Conservation (phyloP, 2,113 vertebrate species). For the Tragelaphus scriptus region DNA sequence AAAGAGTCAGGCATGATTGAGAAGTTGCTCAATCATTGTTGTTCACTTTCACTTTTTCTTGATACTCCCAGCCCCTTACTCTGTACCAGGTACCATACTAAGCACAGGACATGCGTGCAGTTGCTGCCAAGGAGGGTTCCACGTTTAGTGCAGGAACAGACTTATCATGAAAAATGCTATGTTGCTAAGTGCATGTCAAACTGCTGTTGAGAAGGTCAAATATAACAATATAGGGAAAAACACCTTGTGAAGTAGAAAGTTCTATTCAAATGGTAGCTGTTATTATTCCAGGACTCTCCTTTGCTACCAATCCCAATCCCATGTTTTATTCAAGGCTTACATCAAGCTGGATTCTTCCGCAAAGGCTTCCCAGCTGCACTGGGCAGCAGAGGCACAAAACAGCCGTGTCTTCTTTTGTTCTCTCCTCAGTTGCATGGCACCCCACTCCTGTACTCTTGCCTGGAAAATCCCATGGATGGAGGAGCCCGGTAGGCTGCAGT, state of each 20-base stretch:
- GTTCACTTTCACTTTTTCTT: background rate
- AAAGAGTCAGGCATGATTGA: rapidly evolving
- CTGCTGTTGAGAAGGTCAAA: background rate
- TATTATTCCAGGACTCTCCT: background rate
- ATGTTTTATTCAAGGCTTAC: slow-evolving; percentile 7
- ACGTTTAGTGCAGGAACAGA: background rate
- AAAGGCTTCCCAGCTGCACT: background rate
- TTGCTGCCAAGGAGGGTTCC: background rate
- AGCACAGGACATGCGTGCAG: background rate
- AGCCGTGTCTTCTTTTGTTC: background rate
- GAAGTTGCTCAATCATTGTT: too few species aligned
- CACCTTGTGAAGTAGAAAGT: background rate
- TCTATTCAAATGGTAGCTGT: background rate
- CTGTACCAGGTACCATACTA: background rate
- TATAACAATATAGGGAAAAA: background rate
- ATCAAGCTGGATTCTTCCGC: background rate
- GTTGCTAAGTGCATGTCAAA: background rate
- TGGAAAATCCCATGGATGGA: too few species aligned
- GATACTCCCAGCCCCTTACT: background rate
- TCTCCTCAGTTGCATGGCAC: background rate
- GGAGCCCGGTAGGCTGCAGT: too few species aligned
- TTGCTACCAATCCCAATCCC: background rate
- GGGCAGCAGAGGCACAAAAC: background rate
- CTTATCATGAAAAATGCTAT: background rate
- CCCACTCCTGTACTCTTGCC: too few species aligned